A percentile compares a stretch with the other conserved stretches of the same genome.
Conservation (phyloP, 2,888 invertebrate genomes). For the Drosophila paracracens region DNA sequence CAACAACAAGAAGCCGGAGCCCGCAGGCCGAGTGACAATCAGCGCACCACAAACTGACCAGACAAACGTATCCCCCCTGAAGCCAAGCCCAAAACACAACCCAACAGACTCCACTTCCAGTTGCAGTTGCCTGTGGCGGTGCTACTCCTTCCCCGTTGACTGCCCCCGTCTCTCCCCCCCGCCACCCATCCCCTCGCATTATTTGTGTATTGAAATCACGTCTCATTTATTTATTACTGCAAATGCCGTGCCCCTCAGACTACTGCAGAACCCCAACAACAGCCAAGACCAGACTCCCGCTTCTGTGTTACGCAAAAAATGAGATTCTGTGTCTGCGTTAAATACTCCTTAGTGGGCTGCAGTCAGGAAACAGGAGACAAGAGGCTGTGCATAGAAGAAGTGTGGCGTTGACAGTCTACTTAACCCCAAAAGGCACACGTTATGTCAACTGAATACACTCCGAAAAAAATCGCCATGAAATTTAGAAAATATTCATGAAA, state of each 20-base stretch:
- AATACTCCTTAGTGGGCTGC: slow-evolving; percentile 56
- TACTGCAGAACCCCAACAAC: slow-evolving; percentile 12
- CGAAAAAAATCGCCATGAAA: background rate
- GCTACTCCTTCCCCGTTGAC: slow-evolving; percentile 4
- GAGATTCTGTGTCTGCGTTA: slow-evolving; percentile 61
- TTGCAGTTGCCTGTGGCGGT: slow-evolving; percentile 30
- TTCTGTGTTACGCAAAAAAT: slow-evolving; percentile 56
- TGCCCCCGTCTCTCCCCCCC: background rate
- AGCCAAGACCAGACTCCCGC: slow-evolving; percentile 33
- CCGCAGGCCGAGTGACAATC: slow-evolving; percentile 55
- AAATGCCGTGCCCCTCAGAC: slow-evolving; percentile 50
- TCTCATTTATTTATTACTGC: slow-evolving; percentile 85
- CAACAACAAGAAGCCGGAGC: slow-evolving; percentile 43
- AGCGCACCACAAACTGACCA: slow-evolving; percentile 46
- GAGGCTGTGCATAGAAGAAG: slow-evolving; percentile 43
- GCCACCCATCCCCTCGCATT: slow-evolving; percentile 50
- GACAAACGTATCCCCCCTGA: slow-evolving; percentile 29
- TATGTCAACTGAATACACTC: background rate
- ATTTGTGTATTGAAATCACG: slow-evolving; percentile 85
- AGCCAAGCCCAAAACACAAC: slow-evolving; percentile 21
- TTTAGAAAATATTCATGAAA: background rate
- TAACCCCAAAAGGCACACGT: slow-evolving; percentile 31
- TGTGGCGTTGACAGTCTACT: slow-evolving; percentile 52
- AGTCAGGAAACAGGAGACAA: slow-evolving; percentile 2
- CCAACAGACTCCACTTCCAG: slow-evolving; percentile 23